Conservation (phyloP, 2,888 invertebrate species). For the Panzeria rudis region DNA sequence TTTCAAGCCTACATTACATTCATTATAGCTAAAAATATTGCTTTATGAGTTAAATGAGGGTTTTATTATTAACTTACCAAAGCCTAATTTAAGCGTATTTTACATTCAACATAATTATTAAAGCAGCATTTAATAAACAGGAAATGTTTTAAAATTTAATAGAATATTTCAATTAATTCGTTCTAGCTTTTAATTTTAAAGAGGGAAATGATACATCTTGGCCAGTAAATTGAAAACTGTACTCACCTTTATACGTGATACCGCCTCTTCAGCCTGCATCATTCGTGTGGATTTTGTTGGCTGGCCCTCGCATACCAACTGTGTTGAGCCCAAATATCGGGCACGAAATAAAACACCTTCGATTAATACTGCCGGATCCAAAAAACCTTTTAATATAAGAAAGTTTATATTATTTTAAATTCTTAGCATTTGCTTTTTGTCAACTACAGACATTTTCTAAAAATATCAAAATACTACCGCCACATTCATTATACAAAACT, state of each 20-base stretch:
- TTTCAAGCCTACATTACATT: not conserved
- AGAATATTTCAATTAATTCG: slow-evolving; percentile 9
- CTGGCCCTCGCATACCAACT: slow-evolving; percentile 98
- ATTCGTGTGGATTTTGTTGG: slow-evolving; percentile 99
- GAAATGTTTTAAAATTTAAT: slow-evolving; percentile 60
- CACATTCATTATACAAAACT: not conserved
- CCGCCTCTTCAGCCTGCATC: slow-evolving; percentile 99
- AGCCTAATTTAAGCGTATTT: slow-evolving; percentile 72
- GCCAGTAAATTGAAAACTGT: not conserved
- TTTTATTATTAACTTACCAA: slow-evolving; percentile 73
- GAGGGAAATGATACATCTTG: slow-evolving; percentile 25
- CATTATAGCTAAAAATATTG: not conserved
- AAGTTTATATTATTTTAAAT: not conserved
- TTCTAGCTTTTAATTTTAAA: slow-evolving; percentile 57
- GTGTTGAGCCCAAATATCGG: slow-evolving; percentile 98
- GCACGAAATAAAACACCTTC: slow-evolving; percentile 99
- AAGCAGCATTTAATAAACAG: slow-evolving; percentile 70
- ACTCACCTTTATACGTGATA: slow-evolving; percentile 98
- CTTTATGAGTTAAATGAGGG: slow-evolving; percentile 23
- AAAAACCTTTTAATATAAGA: slow-evolving; percentile 83
- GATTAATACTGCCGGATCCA: slow-evolving; percentile 94
- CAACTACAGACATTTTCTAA: not conserved
- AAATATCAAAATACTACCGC: slow-evolving; percentile 3
- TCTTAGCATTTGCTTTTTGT: not conserved
- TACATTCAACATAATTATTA: slow-evolving; percentile 61